Percentiles rank a stretch among this genome's conserved stretches.
phyloP scores from a whole-genome alignment of 2,797 vertebrate genomes.

The Rhinoraja longicauda region DNA sequence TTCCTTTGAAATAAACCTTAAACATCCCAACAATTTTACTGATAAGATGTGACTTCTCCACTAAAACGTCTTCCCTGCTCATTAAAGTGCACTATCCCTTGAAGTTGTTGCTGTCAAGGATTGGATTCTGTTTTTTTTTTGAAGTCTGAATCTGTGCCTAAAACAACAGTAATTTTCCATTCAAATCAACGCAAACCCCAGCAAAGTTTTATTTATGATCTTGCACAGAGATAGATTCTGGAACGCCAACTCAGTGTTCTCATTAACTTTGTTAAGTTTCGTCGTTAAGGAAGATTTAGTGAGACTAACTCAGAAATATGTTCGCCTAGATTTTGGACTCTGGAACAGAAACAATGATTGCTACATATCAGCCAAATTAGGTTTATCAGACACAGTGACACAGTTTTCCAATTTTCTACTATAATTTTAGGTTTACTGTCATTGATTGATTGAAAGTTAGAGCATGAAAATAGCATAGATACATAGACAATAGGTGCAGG shows the following conservation, averaged over 20 bases:
- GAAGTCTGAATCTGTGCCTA: background rate
- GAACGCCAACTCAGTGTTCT: background rate
- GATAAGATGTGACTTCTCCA: slow-evolving; percentile 14
- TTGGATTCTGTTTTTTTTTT: background rate
- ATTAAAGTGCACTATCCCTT: background rate
- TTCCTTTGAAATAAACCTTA: background rate
- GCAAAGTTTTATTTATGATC: background rate
- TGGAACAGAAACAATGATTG: no score
- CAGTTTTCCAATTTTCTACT: no score
- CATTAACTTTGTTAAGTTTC: background rate
- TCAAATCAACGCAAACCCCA: background rate
- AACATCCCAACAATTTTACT: background rate
- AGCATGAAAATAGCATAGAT: no score
- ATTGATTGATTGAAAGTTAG: no score
- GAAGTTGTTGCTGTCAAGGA: background rate
- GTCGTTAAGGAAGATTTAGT: no score
- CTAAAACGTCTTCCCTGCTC: background rate
- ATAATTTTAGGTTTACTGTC: no score
- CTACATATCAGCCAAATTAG: no score
- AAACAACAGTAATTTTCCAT: background rate
- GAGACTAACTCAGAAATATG: background rate
- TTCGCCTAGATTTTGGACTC: no score
- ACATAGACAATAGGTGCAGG: no score
- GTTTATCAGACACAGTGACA: no score
- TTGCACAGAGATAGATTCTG: background rate